Evolutionary conservation across 2,113 vertebrate species (phyloP).

Genomic region (Fulica atra): DNA sequence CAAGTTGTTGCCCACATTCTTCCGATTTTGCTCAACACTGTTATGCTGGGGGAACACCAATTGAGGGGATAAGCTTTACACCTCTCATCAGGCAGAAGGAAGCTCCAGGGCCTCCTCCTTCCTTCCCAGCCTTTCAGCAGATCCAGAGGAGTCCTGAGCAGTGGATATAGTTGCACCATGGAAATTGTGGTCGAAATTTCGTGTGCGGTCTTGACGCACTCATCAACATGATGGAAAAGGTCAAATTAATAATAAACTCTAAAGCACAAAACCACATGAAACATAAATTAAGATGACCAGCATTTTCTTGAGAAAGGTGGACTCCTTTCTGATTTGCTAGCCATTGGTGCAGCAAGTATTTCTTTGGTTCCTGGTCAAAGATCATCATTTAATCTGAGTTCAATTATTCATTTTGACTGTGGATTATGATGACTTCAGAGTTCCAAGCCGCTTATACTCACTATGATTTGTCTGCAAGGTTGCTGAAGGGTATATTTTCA

Average conservation of each 20-base stretch:
- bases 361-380: neutral
- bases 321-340: neutral
- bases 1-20: fast-evolving
- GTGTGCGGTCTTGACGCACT: fast-evolving
- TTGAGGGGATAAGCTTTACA: neutral
- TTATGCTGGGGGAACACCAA: neutral
- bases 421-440: neutral
- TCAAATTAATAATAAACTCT: neutral
- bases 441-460: neutral
- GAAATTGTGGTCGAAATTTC: neutral
- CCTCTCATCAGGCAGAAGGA: neutral
- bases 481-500: neutral
- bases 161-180: neutral
- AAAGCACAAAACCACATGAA: neutral
- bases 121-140: neutral
- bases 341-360: neutral
- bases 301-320: neutral
- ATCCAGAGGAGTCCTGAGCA: neutral
- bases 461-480: neutral
- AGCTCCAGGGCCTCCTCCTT: neutral
- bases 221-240: neutral
- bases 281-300: neutral
- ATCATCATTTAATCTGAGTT: neutral
- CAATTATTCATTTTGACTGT: neutral
- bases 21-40: neutral